Conservation (phyloP, 2,797 vertebrate genomes). For the Loriculus beryllinus region DNA sequence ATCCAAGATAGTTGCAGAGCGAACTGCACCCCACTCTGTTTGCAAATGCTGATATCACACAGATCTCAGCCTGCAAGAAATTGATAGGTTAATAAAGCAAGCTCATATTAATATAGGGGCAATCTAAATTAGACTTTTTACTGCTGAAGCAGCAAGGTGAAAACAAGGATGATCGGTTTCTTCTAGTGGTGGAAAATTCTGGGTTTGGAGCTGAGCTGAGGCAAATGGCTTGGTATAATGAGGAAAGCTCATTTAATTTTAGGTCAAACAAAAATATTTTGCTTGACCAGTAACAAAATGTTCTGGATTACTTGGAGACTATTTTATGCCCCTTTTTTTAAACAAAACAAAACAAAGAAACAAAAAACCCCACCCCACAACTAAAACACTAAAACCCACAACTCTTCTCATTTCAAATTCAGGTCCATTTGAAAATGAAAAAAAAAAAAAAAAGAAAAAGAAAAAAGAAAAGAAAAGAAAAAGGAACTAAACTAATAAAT, state of each 20-base stretch:
- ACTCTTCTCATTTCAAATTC: neutral
- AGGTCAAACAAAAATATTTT: neutral
- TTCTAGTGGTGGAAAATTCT: neutral
- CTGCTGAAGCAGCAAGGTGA: neutral
- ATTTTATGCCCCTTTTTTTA: neutral
- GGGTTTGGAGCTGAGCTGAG: neutral
- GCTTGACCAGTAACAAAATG: conserved; percentile 3
- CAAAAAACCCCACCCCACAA: too few relatives aligned
- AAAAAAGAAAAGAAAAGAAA: neutral
- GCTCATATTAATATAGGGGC: neutral
- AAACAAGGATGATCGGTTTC: neutral
- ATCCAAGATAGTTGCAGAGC: neutral
- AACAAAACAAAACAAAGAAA: neutral
- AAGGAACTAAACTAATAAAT: neutral
- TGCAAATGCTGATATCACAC: neutral
- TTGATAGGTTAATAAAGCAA: neutral
- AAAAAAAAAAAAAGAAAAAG: neutral
- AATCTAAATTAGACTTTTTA: neutral
- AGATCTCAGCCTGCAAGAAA: neutral
- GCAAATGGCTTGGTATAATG: neutral
- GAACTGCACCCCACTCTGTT: neutral
- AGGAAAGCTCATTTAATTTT: neutral
- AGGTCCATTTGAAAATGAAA: neutral
- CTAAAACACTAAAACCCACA: neutral
- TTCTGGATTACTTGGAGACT: conserved; percentile 2